Base-by-base conservation (phyloP, 2,797 vertebrate genomes). In the Coreius guichenoti region DNA sequence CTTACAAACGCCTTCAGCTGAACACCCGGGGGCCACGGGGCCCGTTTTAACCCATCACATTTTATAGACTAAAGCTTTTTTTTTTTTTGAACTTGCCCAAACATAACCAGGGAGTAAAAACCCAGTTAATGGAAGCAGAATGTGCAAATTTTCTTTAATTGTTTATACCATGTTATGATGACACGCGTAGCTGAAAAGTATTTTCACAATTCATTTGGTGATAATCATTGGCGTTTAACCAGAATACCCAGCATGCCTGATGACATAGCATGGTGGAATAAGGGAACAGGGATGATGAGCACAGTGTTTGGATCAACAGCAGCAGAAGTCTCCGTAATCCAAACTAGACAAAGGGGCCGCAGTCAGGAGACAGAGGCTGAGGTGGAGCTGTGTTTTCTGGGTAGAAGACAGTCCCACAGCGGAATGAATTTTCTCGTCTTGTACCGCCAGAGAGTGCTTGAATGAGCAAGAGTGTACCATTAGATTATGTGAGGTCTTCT, bases 11-110 rank as follows among this genome's bases (percentile, higher is more conserved):
- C 39, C 73, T 89, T 43, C 84, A 76, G 6, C 17, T 67, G 77
- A 68, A 81, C 16, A 49, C 33, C 2, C 72, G 86, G 16, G 76
- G 70, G 19, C n/a, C 33, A 49, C 90, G 86, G 80, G 92, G 86
- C 73, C 45, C 61, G 9, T 92, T 94, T 92, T 93, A 95, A 93
- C 77, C 47, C n/a, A 3, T 89, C 67, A 70, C 3, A 89, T 85
- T 84, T 92, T 90, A 92, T 83, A 89, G 87, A 90, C 65, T 89
- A 90, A 92, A 72, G n/a, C 58, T 49, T 39, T 75, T 75, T 54
- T 74, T 51, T 73, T 82, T 88, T 86, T 84, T 79, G 83, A 88
- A 90, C 69, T 6, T 2, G 43, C 56, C 67, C 67, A 73, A n/a
- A 84, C 31, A 58, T 45, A 45, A 69, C 56, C 54, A 8, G 26